These are phyloP conservation scores for western clawed frog (Xenopus tropicalis) DNA, from an alignment of 2,113 vertebrate species.

Conservation along the genomic window DNA sequence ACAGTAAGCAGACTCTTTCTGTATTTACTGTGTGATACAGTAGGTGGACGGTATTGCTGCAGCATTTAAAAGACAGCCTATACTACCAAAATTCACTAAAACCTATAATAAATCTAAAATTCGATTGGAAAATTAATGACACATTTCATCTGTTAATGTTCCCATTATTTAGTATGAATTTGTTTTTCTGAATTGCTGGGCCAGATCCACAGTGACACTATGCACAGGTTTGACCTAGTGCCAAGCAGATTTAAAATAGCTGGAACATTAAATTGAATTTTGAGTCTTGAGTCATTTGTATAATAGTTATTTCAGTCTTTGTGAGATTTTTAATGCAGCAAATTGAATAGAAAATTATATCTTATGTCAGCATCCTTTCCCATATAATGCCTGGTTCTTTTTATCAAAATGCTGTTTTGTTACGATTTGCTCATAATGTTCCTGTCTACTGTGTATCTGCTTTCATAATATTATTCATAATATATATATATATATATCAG, in stretches of 20 bases:
- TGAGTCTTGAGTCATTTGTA: constrained; percentile 15
- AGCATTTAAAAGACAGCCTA: not conserved
- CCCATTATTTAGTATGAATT: constrained; percentile 14
- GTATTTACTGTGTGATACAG: not conserved
- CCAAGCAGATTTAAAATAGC: constrained; percentile 13
- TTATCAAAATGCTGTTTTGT: not conserved
- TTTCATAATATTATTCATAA: not conserved
- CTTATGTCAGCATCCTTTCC: constrained; percentile 15
- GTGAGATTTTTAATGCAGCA: constrained; percentile 16
- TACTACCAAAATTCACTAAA: not conserved
- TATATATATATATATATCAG: too few species aligned
- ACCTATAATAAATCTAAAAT: constrained; percentile 8
- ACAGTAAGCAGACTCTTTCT: not conserved
- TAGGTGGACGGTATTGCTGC: too few species aligned
- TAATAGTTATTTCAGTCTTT: constrained; percentile 23
- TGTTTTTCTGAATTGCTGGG: constrained; percentile 13
- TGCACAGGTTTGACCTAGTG: constrained; percentile 11
- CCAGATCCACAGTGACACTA: constrained; percentile 16
- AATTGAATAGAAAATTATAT: constrained; percentile 24
- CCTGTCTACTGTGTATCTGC: not conserved
- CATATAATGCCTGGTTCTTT: not conserved
- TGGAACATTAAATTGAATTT: constrained; percentile 24
- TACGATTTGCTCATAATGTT: not conserved
- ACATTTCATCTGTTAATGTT: constrained; percentile 12
- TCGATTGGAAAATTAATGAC: constrained; percentile 11